Base-by-base conservation (phyloP, 2,797 vertebrate genomes). In the Helostoma temminkii region DNA sequence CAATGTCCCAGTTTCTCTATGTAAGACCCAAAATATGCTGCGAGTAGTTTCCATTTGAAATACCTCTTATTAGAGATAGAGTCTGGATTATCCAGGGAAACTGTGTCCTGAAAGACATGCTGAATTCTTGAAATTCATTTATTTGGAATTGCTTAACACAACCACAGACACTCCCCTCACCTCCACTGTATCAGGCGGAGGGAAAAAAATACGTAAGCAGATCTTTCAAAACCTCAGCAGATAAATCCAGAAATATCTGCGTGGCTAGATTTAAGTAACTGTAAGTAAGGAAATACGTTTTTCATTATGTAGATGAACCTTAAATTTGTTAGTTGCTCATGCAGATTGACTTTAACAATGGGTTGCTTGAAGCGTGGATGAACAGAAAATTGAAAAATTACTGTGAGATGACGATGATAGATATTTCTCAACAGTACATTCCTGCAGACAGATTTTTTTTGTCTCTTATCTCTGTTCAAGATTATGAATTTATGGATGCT, bases 281-380 rank as follows among this genome's bases (percentile, higher is more conserved):
- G 11, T 41, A 15, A 42, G 16, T 26, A 19, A 80, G 25, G 37
- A 66, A 54, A 55, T 12, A 3, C 30, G 21, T 28, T 48, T 78
- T 47, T 56, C 24, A 65, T 39, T 4, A 37, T 59, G 61, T 47
- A 49, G 18, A 56, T 78, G 26, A 14, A 26, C 22, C n/a, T 62
- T 79, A 46, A 49, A 58, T 26, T 3, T 60, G 74, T 89, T 90
- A 88, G 85, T 84, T 58, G 19, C 19, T 83, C 78, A 80, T 86
- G 83, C 85, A 76, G 50, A 46, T 22, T 63, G 63, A 58, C 3
- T 71, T 50, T 39, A 71, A 58, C 64, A 48, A 71, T 80, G 71
- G 15, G 64, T 84, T 74, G 80, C 67, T 70, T 49, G 54, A 76
- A 72, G 77, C 56, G 16, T 74, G 66, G 56, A 76, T 83, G 73